Evolutionary conservation across 1,140 invertebrate genomes (phyloP).

Genomic region (Battus philenor): DNA sequence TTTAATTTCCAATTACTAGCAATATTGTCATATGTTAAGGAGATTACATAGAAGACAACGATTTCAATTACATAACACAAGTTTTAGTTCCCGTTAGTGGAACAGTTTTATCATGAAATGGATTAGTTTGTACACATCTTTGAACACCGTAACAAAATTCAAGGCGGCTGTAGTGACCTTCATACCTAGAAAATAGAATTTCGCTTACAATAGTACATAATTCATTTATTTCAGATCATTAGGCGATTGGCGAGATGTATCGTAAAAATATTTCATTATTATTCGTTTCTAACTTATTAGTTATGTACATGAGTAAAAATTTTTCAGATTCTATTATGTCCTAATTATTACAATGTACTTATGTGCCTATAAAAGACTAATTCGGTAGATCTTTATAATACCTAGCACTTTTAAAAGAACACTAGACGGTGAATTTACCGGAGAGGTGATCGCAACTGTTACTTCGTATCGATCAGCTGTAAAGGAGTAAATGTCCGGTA

Average conservation of each 20-base stretch:
- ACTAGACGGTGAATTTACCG: conserved; percentile 51
- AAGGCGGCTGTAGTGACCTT: too few relatives aligned
- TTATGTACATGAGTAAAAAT: conserved; percentile 22
- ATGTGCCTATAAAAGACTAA: conserved; percentile 64
- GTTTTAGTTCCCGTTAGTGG: too few relatives aligned
- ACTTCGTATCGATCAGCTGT: conserved; percentile 7
- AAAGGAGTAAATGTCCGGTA: conserved; percentile 12
- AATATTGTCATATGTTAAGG: too few relatives aligned
- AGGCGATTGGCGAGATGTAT: conserved; percentile 12
- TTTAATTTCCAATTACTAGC: too few relatives aligned
- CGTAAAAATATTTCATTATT: conserved; percentile 14
- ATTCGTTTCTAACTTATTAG: background rate
- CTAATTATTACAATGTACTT: conserved; percentile 28
- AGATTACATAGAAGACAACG: too few relatives aligned
- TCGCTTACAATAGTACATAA: too few relatives aligned
- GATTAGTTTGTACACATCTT: background rate
- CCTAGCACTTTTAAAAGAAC: conserved; percentile 55
- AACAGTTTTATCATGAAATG: too few relatives aligned
- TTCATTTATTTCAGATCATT: background rate
- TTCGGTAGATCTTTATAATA: conserved; percentile 60
- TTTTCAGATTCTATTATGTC: conserved; percentile 21
- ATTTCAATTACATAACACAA: too few relatives aligned
- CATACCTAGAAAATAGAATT: too few relatives aligned
- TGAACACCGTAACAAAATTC: background rate
- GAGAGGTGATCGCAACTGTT: background rate